A percentile compares a stretch with the other conserved stretches of the same genome.
Conservation (phyloP, 2,797 vertebrate species). For the Alcedo quadribrachys region DNA sequence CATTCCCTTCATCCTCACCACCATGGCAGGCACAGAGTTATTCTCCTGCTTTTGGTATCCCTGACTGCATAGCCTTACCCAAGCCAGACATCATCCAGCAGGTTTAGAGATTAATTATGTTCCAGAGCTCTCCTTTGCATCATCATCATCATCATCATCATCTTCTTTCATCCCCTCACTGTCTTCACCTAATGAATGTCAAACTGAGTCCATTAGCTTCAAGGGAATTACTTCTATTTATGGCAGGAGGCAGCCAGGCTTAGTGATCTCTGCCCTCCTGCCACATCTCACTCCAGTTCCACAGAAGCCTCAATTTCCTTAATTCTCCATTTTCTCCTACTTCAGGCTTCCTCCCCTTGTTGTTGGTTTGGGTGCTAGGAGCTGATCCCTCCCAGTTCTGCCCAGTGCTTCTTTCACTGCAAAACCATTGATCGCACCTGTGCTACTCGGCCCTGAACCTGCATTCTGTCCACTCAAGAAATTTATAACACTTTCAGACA, state of each 20-base stretch:
- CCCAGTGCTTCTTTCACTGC: background rate
- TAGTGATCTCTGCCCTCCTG: background rate
- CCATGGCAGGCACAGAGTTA: background rate
- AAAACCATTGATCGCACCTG: background rate
- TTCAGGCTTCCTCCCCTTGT: background rate
- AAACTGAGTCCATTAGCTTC: background rate
- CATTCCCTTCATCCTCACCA: background rate
- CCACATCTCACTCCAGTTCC: fast-evolving
- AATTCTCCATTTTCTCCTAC: background rate
- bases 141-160: background rate
- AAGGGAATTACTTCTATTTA: background rate
- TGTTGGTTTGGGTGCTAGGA: background rate
- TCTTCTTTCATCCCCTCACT: background rate
- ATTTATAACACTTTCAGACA: background rate
- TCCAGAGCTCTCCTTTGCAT: background rate
- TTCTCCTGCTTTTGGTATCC: background rate
- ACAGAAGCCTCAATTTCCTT: background rate
- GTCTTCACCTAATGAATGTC: background rate
- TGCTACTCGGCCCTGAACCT: background rate
- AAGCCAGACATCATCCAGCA: background rate
- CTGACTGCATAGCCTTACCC: background rate
- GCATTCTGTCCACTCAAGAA: background rate
- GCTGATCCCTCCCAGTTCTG: background rate
- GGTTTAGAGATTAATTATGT: background rate
- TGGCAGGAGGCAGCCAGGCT: fast-evolving